A percentile compares a stretch with the other conserved stretches of the same genome.
phyloP scores from a whole-genome alignment of 1,140 invertebrate genomes.

The Mycetomoellerius zeteki region DNA sequence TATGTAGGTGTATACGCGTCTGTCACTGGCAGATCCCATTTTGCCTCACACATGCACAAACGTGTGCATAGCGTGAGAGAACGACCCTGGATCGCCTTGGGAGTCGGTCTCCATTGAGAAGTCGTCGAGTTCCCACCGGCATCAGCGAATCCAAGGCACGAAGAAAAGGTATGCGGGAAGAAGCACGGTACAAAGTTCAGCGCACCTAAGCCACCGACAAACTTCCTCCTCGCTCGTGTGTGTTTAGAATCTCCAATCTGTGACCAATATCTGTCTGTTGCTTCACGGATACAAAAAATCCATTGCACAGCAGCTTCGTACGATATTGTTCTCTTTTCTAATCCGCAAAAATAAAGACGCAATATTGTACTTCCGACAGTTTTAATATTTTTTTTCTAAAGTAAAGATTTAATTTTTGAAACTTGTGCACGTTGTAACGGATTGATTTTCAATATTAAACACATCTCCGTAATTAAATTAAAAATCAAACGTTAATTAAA shows the following conservation, averaged over 20 bases:
- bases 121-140: slow-evolving; percentile 57
- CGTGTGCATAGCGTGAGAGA: slow-evolving; percentile 69
- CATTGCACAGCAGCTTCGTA: background rate
- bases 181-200: slow-evolving; percentile 66
- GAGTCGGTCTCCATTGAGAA: slow-evolving; percentile 68
- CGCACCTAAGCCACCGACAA: slow-evolving; percentile 47
- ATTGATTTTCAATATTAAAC: slow-evolving; percentile 27
- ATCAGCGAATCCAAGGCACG: slow-evolving; percentile 19
- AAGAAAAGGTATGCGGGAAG: slow-evolving; percentile 37
- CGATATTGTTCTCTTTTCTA: background rate
- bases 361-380: background rate
- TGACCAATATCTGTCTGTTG: slow-evolving; percentile 18
- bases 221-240: slow-evolving; percentile 31
- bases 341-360: background rate
- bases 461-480: background rate
- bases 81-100: slow-evolving; percentile 74
- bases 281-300: background rate
- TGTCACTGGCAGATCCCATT: slow-evolving; percentile 24
- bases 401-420: background rate
- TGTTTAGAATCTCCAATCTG: slow-evolving; percentile 30
- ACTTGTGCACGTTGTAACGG: background rate
- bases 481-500: slow-evolving; percentile 6
- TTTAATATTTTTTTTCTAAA: background rate
- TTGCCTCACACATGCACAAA: slow-evolving; percentile 12
- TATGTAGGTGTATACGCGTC: background rate